These are phyloP conservation scores for Salvelinus fontinalis DNA, from an alignment of 2,113 vertebrate species.

Conservation along the genomic window DNA sequence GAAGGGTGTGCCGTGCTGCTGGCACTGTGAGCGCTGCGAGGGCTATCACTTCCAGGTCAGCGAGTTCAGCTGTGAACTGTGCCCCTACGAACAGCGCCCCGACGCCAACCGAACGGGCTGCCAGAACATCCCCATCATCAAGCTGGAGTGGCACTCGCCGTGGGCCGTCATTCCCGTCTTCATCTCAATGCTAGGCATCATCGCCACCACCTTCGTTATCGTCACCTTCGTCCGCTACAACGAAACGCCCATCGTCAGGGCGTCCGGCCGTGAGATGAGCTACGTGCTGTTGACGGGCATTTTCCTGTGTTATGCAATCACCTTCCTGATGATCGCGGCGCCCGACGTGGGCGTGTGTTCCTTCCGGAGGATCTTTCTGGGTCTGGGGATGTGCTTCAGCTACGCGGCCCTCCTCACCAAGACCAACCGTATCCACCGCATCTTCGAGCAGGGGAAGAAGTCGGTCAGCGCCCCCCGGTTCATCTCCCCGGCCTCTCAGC, in stretches of 20 bases:
- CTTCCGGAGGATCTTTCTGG: conserved; percentile 88
- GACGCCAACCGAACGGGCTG: conserved; percentile 90
- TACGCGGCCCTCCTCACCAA: conserved; percentile 96
- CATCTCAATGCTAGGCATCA: conserved; percentile 90
- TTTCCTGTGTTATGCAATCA: conserved; percentile 95
- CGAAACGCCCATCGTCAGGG: conserved; percentile 92
- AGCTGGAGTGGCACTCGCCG: conserved; percentile 96
- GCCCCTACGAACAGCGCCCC: conserved; percentile 90
- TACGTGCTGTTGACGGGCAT: conserved; percentile 96
- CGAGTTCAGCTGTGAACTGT: conserved; percentile 91
- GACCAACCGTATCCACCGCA: conserved; percentile 97
- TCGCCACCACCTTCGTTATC: conserved; percentile 93
- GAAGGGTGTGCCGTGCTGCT: conserved; percentile 95
- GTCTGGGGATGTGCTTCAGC: conserved; percentile 97
- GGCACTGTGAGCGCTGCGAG: conserved; percentile 97
- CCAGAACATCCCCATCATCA: conserved; percentile 91
- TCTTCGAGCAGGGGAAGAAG: conserved; percentile 97
- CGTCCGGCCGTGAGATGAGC: conserved; percentile 92
- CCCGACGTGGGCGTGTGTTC: conserved; percentile 90
- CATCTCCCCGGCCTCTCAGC: conserved; percentile 95
- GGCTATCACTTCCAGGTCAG: conserved; percentile 87
- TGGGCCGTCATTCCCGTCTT: conserved; percentile 94
- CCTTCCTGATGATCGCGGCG: conserved; percentile 93
- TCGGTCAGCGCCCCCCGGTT: conserved; percentile 94
- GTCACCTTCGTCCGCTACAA: conserved; percentile 93